Evolutionary conservation across 1,140 invertebrate genomes (phyloP).

Genomic region (Gonatopus flavifemur): DNA sequence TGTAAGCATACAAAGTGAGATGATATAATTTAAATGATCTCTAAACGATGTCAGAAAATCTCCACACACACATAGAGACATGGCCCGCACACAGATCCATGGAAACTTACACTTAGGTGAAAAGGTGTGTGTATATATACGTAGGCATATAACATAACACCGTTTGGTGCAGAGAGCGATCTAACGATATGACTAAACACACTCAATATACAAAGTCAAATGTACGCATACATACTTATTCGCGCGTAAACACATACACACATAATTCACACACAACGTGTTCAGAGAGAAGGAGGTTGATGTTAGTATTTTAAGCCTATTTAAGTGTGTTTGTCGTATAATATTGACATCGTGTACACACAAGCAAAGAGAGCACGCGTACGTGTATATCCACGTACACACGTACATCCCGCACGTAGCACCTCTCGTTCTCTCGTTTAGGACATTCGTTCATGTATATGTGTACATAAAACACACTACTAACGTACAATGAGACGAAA

Average conservation of each 20-base stretch:
- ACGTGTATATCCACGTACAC: conserved; percentile 22
- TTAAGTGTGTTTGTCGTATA: conserved; percentile 60
- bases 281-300: conserved; percentile 48
- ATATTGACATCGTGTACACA: conserved; percentile 59
- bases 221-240: conserved; percentile 45
- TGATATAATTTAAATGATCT: too few species aligned
- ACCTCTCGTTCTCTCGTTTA: not conserved
- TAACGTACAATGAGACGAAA: conserved; percentile 5
- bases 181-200: conserved; percentile 42
- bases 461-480: conserved; percentile 17
- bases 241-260: conserved; percentile 36
- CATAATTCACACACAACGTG: conserved; percentile 47
- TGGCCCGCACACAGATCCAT: too few species aligned
- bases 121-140: too few species aligned
- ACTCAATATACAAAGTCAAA: conserved; percentile 52
- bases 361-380: conserved; percentile 45
- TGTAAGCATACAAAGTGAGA: too few species aligned
- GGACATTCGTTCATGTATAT: conserved; percentile 5
- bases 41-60: too few species aligned
- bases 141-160: too few species aligned
- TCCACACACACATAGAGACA: too few species aligned
- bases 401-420: conserved; percentile 12
- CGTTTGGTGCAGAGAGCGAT: too few species aligned
- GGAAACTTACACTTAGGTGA: too few species aligned
- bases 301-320: conserved; percentile 59